phyloP scores from a whole-genome alignment of 1,140 invertebrate species.

The Mylabris phalerata region DNA sequence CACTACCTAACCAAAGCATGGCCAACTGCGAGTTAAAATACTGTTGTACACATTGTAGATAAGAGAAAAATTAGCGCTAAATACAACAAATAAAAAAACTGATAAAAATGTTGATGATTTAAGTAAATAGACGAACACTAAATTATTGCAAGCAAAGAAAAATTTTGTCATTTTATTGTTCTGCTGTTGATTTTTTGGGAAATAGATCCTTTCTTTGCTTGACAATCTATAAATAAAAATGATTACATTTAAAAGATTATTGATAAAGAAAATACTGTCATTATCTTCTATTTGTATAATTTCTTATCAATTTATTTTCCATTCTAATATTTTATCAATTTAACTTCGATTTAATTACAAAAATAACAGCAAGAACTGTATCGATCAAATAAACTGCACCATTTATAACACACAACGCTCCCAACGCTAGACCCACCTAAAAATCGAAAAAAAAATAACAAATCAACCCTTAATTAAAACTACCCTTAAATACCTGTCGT shows the following conservation, averaged over 20 bases:
- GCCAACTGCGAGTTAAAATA: too few relatives aligned
- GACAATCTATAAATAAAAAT: background rate
- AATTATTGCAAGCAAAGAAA: too few relatives aligned
- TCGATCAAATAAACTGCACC: slow-evolving; percentile 72
- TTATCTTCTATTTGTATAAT: background rate
- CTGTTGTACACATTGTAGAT: too few relatives aligned
- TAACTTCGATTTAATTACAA: slow-evolving; percentile 28
- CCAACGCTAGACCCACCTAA: slow-evolving; percentile 68
- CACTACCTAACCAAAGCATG: too few relatives aligned
- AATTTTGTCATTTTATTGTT: too few relatives aligned
- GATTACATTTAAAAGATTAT: background rate
- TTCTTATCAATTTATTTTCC: background rate
- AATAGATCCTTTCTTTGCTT: background rate
- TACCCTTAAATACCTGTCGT: slow-evolving; percentile 50
- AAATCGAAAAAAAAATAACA: slow-evolving; percentile 30
- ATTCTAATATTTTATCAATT: background rate
- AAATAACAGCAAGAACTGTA: slow-evolving; percentile 62
- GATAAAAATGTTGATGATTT: too few relatives aligned
- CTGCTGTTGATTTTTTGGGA: too few relatives aligned
- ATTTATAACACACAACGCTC: slow-evolving; percentile 67
- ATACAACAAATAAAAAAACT: too few relatives aligned
- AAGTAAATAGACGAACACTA: too few relatives aligned
- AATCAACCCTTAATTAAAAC: background rate
- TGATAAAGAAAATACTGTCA: background rate
- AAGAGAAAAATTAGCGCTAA: too few relatives aligned